Evolutionary conservation across 2,888 invertebrate genomes (phyloP).

Genomic region (Eudemis profundana): DNA sequence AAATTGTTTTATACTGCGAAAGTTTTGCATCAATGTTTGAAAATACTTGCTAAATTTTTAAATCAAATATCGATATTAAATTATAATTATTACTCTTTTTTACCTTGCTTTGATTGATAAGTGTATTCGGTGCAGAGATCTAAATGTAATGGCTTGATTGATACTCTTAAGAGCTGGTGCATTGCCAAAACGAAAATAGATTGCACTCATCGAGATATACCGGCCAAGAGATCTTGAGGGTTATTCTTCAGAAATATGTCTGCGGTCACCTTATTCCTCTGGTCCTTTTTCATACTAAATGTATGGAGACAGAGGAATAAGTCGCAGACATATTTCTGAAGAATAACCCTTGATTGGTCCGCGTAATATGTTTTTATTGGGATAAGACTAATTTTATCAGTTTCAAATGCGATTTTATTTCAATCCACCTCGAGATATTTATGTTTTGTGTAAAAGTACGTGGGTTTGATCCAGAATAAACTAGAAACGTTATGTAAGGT

Average conservation of each 20-base stretch:
- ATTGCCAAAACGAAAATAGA: constrained; percentile 11
- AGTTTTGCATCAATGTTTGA: too few relatives aligned
- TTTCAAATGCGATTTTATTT: background rate
- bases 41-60: too few relatives aligned
- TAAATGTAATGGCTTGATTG: background rate
- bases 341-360: background rate
- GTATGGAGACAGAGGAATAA: too few relatives aligned
- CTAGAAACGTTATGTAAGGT: background rate
- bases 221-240: background rate
- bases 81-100: too few relatives aligned
- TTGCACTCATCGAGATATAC: background rate
- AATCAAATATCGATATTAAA: too few relatives aligned
- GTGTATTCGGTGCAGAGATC: background rate
- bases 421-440: background rate
- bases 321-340: too few relatives aligned
- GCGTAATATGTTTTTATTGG: background rate
- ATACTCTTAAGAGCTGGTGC: constrained; percentile 2
- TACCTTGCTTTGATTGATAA: too few relatives aligned
- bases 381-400: background rate
- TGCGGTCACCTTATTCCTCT: too few relatives aligned
- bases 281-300: too few relatives aligned
- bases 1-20: too few relatives aligned
- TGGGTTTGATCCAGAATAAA: background rate
- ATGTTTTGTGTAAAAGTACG: background rate
- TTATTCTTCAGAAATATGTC: too few relatives aligned